A percentile compares a stretch with the other conserved stretches of the same genome.
These are phyloP conservation scores for Diarsia dahlii DNA, from an alignment of 2,888 invertebrate species.

Conservation along the genomic window DNA sequence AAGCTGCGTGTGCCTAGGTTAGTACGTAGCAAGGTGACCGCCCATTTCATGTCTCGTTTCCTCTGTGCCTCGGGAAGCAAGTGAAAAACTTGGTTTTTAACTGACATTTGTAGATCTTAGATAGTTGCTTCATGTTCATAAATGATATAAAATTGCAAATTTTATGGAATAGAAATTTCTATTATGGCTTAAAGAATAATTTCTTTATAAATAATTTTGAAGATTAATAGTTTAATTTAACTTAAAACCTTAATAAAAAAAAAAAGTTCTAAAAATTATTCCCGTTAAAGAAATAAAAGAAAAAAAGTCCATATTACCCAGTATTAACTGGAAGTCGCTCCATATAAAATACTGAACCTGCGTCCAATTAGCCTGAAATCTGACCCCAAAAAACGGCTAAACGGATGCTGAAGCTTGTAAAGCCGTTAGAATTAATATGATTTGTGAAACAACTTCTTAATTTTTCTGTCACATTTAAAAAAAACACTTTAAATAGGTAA, in stretches of 20 bases:
- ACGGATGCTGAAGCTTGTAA: no score
- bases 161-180: constrained; percentile 82
- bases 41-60: neutral
- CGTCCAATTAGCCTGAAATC: no score
- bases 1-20: neutral
- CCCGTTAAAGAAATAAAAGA: constrained; percentile 76
- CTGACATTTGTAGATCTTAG: no score
- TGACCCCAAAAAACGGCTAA: no score
- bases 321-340: no score
- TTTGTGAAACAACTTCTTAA: neutral
- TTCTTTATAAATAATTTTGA: constrained; percentile 92
- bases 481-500: neutral
- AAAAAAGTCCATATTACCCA: constrained; percentile 63
- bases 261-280: constrained; percentile 81
- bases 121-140: constrained; percentile 90
- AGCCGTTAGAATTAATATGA: neutral
- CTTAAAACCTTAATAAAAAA: constrained; percentile 90
- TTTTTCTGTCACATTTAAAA: neutral
- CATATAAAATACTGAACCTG: no score
- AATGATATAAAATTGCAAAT: constrained; percentile 92
- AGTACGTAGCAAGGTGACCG: neutral
- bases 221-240: constrained; percentile 92
- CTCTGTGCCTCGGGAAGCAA: neutral
- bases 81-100: neutral
- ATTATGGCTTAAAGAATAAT: constrained; percentile 91